These are phyloP conservation scores for Eupeodes latifasciatus DNA, from an alignment of 2,888 invertebrate species.

Conservation along the genomic window DNA sequence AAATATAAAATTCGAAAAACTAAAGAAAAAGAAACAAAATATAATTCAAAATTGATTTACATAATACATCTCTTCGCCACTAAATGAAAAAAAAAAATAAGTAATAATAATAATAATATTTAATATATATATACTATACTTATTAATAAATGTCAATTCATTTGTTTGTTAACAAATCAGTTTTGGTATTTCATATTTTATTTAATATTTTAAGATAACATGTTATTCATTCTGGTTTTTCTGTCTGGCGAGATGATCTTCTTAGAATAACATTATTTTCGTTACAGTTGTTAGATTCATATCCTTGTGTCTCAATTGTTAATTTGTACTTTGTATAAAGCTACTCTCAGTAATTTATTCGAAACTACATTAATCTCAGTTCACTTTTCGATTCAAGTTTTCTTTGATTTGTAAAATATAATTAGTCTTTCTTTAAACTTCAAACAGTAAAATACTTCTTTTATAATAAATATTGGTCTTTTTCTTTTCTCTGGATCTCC, in stretches of 20 bases:
- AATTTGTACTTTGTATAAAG: too few relatives aligned
- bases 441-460: too few relatives aligned
- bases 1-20: neutral
- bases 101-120: neutral
- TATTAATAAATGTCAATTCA: neutral
- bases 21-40: neutral
- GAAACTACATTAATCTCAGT: too few relatives aligned
- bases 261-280: slow-evolving; percentile 3
- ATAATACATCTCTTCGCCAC: neutral
- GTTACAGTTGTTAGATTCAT: neutral
- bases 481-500: too few relatives aligned
- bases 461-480: too few relatives aligned
- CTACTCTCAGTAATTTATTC: too few relatives aligned
- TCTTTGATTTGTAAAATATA: too few relatives aligned
- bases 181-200: neutral
- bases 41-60: neutral
- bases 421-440: too few relatives aligned
- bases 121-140: neutral
- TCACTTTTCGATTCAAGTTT: too few relatives aligned
- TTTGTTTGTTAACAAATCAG: neutral
- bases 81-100: neutral
- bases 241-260: slow-evolving; percentile 12
- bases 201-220: neutral
- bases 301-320: too few relatives aligned
- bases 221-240: neutral